Evolutionary conservation across 2,888 invertebrate genomes (phyloP).

Genomic region (Tinea semifulvella): DNA sequence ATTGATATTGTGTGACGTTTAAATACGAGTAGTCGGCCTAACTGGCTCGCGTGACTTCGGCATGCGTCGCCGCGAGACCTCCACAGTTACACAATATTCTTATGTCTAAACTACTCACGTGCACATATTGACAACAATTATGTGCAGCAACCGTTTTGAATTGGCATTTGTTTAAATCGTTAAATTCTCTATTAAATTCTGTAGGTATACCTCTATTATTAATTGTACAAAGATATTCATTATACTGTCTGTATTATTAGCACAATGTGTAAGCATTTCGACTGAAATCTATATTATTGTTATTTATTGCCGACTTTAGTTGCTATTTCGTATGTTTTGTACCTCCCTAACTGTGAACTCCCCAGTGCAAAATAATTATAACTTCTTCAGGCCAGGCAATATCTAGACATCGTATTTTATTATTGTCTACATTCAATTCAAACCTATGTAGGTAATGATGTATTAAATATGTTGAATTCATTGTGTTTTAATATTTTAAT

Average conservation of each 20-base stretch:
- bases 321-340: neutral
- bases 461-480: too few relatives aligned
- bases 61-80: neutral
- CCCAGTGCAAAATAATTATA: too few relatives aligned
- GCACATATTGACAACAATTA: conserved; percentile 36
- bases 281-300: conserved; percentile 34
- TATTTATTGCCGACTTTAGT: conserved; percentile 20
- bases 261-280: conserved; percentile 25
- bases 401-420: too few relatives aligned
- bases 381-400: too few relatives aligned
- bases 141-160: conserved; percentile 51
- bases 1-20: conserved; percentile 6
- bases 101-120: neutral
- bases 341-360: conserved; percentile 5
- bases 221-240: conserved; percentile 11
- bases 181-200: conserved; percentile 15
- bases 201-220: conserved; percentile 16
- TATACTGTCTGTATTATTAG: conserved; percentile 21
- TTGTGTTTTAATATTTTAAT: too few relatives aligned
- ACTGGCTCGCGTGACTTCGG: neutral
- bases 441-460: too few relatives aligned
- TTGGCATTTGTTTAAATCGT: conserved; percentile 16
- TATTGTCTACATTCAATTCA: too few relatives aligned
- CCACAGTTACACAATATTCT: neutral
- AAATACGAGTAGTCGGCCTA: conserved; percentile 17